Conservation (phyloP, 1,140 invertebrate genomes). For the Philopotamus ludificatus region DNA sequence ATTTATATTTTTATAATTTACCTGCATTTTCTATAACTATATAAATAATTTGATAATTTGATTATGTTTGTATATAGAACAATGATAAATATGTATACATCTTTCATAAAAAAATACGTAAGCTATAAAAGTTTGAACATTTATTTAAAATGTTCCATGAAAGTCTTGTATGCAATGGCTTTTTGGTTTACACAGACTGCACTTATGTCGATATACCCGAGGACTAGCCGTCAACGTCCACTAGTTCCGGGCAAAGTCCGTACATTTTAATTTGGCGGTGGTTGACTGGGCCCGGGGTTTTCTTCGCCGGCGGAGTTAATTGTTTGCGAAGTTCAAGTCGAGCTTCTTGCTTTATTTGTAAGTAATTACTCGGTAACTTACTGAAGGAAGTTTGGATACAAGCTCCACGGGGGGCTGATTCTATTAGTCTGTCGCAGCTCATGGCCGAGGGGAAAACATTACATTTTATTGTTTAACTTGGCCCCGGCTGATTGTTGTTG, state of each 20-base stretch:
- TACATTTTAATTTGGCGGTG: conserved; percentile 29
- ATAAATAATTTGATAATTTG: not conserved
- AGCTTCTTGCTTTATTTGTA: conserved; percentile 37
- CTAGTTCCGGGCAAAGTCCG: conserved; percentile 3
- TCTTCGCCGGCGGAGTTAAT: conserved; percentile 28
- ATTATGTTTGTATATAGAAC: not conserved
- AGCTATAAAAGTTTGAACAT: not conserved
- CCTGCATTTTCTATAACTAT: not conserved
- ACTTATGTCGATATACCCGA: no score
- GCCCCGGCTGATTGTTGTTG: no score
- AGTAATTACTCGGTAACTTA: conserved; percentile 38
- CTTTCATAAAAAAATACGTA: no score
- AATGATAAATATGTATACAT: not conserved
- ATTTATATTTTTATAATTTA: not conserved
- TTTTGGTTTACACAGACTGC: no score
- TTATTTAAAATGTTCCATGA: no score
- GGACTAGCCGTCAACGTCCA: not conserved
- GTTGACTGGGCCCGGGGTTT: conserved; percentile 7
- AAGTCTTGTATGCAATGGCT: no score
- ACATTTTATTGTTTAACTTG: conserved; percentile 35
- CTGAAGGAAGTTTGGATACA: conserved; percentile 31
- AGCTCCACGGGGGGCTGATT: conserved; percentile 25
- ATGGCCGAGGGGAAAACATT: conserved; percentile 13
- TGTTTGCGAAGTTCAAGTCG: conserved; percentile 36
- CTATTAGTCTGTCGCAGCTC: conserved; percentile 22